Evolutionary conservation across 2,888 invertebrate genomes (phyloP).

Genomic region (Himalopsyche anomala): DNA sequence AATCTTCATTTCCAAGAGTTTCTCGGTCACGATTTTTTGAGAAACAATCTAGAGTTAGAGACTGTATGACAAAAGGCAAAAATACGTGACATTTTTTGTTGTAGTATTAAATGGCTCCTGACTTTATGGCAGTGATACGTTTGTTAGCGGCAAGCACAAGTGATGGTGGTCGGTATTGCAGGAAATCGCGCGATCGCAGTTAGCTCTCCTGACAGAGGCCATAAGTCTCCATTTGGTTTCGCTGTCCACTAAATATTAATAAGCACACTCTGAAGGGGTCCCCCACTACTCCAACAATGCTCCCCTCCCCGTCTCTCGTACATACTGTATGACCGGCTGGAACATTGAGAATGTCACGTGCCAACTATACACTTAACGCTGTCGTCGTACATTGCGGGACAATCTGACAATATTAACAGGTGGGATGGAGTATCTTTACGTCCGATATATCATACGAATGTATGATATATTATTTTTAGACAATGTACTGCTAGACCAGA

Average conservation of each 20-base stretch:
- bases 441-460: background rate
- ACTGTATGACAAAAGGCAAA: no score
- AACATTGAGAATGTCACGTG: conserved; percentile 15
- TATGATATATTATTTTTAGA: no score
- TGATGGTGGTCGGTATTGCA: conserved; percentile 7
- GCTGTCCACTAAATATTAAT: conserved; percentile 62
- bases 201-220: conserved; percentile 28
- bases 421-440: background rate
- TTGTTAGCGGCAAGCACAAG: conserved; percentile 26
- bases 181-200: background rate
- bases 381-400: background rate
- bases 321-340: conserved; percentile 2
- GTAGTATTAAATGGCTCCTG: background rate
- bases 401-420: background rate
- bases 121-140: conserved; percentile 1
- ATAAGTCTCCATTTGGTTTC: conserved; percentile 59
- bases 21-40: no score
- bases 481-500: no score
- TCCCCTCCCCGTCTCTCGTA: background rate
- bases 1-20: no score
- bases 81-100: conserved; percentile 13
- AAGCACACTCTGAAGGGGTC: conserved; percentile 43
- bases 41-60: no score
- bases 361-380: conserved; percentile 26
- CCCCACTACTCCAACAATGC: background rate